Base-by-base conservation (phyloP, 2,888 invertebrate species). In the Ormyrus nitidulus region DNA sequence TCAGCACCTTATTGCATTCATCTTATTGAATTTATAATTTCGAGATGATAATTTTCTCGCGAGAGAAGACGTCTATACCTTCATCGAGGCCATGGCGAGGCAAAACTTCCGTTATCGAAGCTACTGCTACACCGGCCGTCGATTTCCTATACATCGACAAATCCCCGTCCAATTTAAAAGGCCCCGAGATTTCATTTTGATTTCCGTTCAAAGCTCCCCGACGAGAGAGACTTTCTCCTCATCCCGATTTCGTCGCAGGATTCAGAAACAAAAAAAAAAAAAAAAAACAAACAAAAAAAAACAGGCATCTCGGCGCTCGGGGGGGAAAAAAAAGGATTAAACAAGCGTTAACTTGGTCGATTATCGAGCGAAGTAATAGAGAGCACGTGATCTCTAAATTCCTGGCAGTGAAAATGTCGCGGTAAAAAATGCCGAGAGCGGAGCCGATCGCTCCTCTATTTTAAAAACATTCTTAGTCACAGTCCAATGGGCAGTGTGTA, bases 61-160 rank as follows among this genome's bases (percentile, higher is more conserved):
- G 13, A 49, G 49, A 51, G 6, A 19, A 44, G 53, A 10, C 62
- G 34, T 4, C 3, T 34, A 34, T 34, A 64, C 53, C 53, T 62
- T 72, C 62, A 64, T 64, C 54, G 72, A 64, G 64, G 64, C 72
- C 72, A 72, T 2, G 19, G 8, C 62, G 64, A 64, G 54, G 62
- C 72, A 49, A 72, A 58, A 72, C 72, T 72, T 62, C 72, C 72
- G 72, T 72, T 72, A 72, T 64, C 53, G 62, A 66, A 74, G 51
- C 65, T 58, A 74, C 65, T 34, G 34, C 34, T 34, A 34, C 34
- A 34, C 34, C 34, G 34, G 34, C 66, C 66, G 51, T 74, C 66
- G 66, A 74, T 74, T 74, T 74, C 49, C 66, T 66, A 13, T 13
- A 65, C 34, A 48, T 59, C 58, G 54, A 51, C 74, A 49, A 74